Conservation (phyloP, 2,797 vertebrate species). For the Remorina albescens region DNA sequence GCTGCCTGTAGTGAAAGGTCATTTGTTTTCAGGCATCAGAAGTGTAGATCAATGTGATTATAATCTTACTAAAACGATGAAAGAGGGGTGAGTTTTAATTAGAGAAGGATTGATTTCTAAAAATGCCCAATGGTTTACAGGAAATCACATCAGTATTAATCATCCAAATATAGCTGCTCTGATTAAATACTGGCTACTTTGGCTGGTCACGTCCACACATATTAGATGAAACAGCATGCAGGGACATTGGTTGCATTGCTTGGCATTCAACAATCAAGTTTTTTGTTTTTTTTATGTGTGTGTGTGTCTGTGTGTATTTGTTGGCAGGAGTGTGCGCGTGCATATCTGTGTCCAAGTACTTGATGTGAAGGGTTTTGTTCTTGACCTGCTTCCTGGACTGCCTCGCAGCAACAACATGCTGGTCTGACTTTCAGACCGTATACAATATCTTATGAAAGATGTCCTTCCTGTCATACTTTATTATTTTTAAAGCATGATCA, state of each 20-base stretch:
- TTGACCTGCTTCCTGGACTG: slow-evolving; percentile 3
- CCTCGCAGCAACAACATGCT: neutral
- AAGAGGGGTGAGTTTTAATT: neutral
- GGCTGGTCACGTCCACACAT: slow-evolving; percentile 43
- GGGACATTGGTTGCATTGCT: slow-evolving; percentile 3
- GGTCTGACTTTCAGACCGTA: neutral
- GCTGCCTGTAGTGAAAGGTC: neutral
- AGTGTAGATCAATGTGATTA: neutral
- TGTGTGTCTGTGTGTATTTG: neutral
- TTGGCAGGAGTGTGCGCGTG: neutral
- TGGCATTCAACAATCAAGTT: slow-evolving; percentile 9
- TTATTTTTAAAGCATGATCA: slow-evolving; percentile 5
- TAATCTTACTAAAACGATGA: neutral
- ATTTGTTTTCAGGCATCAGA: neutral
- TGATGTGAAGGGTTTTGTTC: neutral
- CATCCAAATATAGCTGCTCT: neutral
- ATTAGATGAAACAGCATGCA: slow-evolving; percentile 37
- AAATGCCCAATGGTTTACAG: slow-evolving; percentile 2
- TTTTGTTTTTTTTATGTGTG: neutral
- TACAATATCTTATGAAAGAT: neutral
- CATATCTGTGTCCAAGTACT: neutral
- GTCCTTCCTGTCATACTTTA: neutral
- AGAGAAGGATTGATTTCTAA: neutral
- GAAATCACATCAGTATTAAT: neutral
- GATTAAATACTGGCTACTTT: neutral